Percentiles rank a stretch among this genome's conserved stretches.
Evolutionary conservation across 2,888 invertebrate genomes (phyloP).

Genomic region (Eupithecia subumbrata): DNA sequence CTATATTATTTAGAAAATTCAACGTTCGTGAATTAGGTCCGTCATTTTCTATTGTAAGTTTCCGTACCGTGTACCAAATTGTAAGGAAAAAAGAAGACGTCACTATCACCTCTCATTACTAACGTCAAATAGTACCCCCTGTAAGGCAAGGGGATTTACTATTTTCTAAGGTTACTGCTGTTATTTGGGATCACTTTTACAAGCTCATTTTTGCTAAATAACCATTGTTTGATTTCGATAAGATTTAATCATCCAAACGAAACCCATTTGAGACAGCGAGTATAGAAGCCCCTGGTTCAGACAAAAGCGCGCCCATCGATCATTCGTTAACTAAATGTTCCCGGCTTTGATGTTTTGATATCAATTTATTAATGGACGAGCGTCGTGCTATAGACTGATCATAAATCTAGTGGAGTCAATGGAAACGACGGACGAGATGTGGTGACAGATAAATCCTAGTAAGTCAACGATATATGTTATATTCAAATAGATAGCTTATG

Average conservation of each 20-base stretch:
- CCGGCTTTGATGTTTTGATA: slow-evolving; percentile 65
- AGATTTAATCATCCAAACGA: not conserved
- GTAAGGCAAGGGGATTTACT: not conserved
- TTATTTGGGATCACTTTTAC: not conserved
- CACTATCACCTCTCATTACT: too few species aligned
- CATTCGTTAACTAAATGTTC: slow-evolving; percentile 59
- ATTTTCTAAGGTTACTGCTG: not conserved
- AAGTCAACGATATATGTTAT: not conserved
- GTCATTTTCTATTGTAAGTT: not conserved
- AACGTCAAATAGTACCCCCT: too few species aligned
- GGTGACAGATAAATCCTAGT: slow-evolving; percentile 17
- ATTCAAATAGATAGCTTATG: not conserved
- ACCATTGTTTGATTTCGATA: not conserved
- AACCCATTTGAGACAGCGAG: not conserved
- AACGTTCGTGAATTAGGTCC: too few species aligned
- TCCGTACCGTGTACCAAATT: not conserved
- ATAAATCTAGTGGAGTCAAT: slow-evolving; percentile 48
- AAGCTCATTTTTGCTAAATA: not conserved
- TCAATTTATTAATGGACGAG: slow-evolving; percentile 64
- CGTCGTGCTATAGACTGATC: slow-evolving; percentile 56
- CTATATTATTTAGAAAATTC: too few species aligned
- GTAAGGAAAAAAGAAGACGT: too few species aligned
- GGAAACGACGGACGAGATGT: slow-evolving; percentile 34
- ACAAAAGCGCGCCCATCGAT: slow-evolving; percentile 64
- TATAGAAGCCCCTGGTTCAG: slow-evolving; percentile 49